Base-by-base conservation (phyloP, 2,888 invertebrate genomes). In the Oligia latruncula region DNA sequence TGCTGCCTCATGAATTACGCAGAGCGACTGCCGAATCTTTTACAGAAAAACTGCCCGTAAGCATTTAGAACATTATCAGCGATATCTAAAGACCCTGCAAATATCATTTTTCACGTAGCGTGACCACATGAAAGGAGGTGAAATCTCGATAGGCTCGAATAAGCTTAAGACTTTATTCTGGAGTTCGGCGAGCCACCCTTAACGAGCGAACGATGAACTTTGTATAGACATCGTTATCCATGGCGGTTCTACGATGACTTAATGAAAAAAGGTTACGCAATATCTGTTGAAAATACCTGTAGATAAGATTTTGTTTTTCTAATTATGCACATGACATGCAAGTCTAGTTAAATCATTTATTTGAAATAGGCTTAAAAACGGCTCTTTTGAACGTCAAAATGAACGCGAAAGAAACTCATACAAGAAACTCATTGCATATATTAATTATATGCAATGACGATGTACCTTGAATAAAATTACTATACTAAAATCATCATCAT, bases 101-200 rank as follows among this genome's bases (percentile, higher is more conserved):
- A 87, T 86, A 85, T 83, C 83, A 87, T 90, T 90, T 90, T 89
- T 89, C 88, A 85, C 78, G 67, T 85, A 83, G 87, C 87, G 88
- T 91, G 88, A 86, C 88, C 88, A 82, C 71, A 79, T 91, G 88
- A 92, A 92, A 84, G 86, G 88, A 74, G 89, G 85, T 77, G 35
- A 83, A 91, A 87, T 87, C 89, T 87, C 85, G 83, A 80, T 79
- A 82, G 83, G 81, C 84, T 80, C 77, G 77, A 86, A 87, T 90
- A 87, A 86, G 84, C 86, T 85, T 83, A 83, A 74, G 82, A 78
- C 76, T 89, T 88, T 89, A 87, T 87, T 82, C 73, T 52, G 52
- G 60, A 77, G 77, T 68, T 52, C 55, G 68, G 60, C 67, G 73
- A 74, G 71, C 52, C 74, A 79, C 52, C 82, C 72, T 74, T 90